phyloP scores from a whole-genome alignment of 2,113 vertebrate genomes.

The Silurus glanis region DNA sequence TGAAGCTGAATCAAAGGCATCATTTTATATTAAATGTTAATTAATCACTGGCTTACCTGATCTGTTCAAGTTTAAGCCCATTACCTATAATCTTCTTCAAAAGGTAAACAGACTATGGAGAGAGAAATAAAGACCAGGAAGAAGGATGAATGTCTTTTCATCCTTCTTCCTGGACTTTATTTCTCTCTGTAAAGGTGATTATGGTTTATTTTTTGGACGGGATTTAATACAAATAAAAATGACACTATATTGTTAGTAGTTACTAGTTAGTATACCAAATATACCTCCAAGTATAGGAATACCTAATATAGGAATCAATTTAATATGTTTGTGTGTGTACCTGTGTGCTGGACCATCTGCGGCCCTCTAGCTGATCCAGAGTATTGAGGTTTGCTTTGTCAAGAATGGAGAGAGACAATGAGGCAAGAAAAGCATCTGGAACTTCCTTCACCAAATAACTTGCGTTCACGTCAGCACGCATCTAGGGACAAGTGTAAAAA shows the following conservation, averaged over 20 bases:
- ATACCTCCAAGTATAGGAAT: background rate
- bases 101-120: constrained; percentile 62
- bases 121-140: background rate
- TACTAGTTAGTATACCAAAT: background rate
- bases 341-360: constrained; percentile 62
- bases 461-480: constrained; percentile 38
- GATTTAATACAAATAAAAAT: background rate
- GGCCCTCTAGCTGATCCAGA: constrained; percentile 56
- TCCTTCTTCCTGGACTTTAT: too few species aligned
- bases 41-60: constrained; percentile 33
- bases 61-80: constrained; percentile 27
- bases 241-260: too few species aligned
- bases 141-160: background rate
- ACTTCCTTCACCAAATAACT: constrained; percentile 59
- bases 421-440: constrained; percentile 49
- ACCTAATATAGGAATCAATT: background rate
- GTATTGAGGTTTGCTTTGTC: constrained; percentile 57
- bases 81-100: constrained; percentile 52
- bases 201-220: background rate
- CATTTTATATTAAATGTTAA: background rate
- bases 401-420: constrained; percentile 59
- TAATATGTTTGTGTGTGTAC: constrained; percentile 46
- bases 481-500: constrained; percentile 48
- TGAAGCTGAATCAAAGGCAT: background rate
- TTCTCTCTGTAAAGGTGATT: background rate